Conservation (phyloP, 2,113 vertebrate genomes). For the Chascanopsetta lugubris region DNA sequence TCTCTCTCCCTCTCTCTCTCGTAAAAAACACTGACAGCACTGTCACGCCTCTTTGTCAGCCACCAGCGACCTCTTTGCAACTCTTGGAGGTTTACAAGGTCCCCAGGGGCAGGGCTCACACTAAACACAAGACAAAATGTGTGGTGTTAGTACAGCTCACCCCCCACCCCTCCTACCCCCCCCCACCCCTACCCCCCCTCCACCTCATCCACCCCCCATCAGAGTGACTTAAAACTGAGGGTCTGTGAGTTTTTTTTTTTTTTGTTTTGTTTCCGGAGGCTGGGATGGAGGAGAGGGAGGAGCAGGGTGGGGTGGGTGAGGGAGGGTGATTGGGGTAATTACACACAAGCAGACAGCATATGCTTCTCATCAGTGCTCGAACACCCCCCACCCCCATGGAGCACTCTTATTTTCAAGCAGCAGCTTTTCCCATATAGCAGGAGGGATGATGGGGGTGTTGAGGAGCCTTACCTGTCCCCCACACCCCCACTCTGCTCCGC, state of each 20-base stretch:
- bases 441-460: conserved; percentile 19
- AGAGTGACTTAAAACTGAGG: conserved; percentile 52
- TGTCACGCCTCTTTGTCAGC: conserved; percentile 68
- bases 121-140: conserved; percentile 71
- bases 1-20: conserved; percentile 31
- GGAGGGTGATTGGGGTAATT: conserved; percentile 80
- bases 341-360: conserved; percentile 82
- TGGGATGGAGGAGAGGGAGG: conserved; percentile 54
- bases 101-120: conserved; percentile 65
- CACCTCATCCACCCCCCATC: too few species aligned
- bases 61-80: conserved; percentile 54
- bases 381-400: conserved; percentile 74
- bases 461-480: conserved; percentile 60
- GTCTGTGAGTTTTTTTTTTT: conserved; percentile 57
- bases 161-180: conserved; percentile 35
- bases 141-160: conserved; percentile 53
- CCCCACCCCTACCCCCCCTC: conserved; percentile 5
- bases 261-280: conserved; percentile 60
- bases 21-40: conserved; percentile 64
- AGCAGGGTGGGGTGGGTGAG: conserved; percentile 21
- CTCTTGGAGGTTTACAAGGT: conserved; percentile 70
- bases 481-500: neutral
- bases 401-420: conserved; percentile 74
- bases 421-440: conserved; percentile 54
- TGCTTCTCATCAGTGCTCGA: conserved; percentile 82